Evolutionary conservation across 2,888 invertebrate species (phyloP), one percentile per base, ranked within the genome.

Genomic region (Arge pagana): DNA sequence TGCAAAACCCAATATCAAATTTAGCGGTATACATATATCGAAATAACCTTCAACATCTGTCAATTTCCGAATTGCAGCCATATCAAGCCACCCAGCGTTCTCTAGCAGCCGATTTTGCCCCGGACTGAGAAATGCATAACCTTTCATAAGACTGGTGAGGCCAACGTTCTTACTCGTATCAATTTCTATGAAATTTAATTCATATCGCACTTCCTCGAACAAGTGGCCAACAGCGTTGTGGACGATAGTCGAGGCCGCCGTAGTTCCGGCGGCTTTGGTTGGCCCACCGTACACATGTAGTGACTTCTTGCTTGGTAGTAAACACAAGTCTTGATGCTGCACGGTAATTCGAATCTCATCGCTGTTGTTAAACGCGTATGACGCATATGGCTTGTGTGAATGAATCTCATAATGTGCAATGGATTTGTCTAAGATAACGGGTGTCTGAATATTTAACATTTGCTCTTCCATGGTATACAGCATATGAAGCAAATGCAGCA

Each of bases 191-290:
- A 65, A 70, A 54, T 68, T 71, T 8, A 71, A 19, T 55, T 72
- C 67, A 59, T 72, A 74, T 4, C 71, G 62, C 48, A 71, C 67
- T 58, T 61, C 66, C 50, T 70, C 66, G 55, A 71, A 71, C 6
- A 71, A 37, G 56, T 64, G 62, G 10, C 63, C 58, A 10, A 67
- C 51, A 26, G 59, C 59, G 54, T 70, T 70, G 50, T 66, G 68
- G 13, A 51, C 53, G 18, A 58, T 55, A 41, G 50, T 33, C 4
- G n/a, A 18, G 10, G 19, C 21, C 13, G 33, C n/a, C 6, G 40
- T 21, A 7, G 28, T 40, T 19, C 41, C 43, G 30, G 37, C 45
- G 8, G 24, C 10, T 31, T 30, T 42, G 10, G 33, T 10, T 7
- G 53, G 15, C 53, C 36, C 50, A 8, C 55, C 55, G n/a, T 50